Conservation (phyloP, 2,113 vertebrate genomes). For the Lethenteron camtschaticum region DNA sequence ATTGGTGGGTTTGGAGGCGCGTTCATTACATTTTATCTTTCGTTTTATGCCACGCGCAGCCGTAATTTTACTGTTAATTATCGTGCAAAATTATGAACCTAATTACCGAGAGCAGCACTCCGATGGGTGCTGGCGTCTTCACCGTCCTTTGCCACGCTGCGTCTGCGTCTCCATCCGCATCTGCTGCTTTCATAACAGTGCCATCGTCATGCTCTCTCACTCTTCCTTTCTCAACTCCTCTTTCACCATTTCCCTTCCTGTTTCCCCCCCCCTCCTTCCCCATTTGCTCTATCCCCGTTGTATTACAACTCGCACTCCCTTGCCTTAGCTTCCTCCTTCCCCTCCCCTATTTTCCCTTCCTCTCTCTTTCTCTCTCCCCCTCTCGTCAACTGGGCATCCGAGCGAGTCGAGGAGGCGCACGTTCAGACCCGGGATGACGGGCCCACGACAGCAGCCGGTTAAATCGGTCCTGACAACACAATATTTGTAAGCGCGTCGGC, state of each 20-base stretch:
- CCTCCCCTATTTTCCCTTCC: neutral
- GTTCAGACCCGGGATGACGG: too few relatives aligned
- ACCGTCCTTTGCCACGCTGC: neutral
- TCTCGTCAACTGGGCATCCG: neutral
- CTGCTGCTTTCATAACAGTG: neutral
- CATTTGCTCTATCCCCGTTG: neutral
- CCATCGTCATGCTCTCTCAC: neutral
- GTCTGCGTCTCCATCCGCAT: neutral
- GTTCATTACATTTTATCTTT: too few relatives aligned
- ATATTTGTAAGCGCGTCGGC: constrained; percentile 1
- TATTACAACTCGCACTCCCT: neutral
- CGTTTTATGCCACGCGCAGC: too few relatives aligned
- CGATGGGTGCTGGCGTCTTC: too few relatives aligned
- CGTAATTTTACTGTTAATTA: too few relatives aligned
- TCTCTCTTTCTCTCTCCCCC: neutral
- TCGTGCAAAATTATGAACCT: too few relatives aligned
- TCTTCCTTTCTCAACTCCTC: neutral
- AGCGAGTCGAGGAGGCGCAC: too few relatives aligned
- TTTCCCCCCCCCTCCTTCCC: neutral
- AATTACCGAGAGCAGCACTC: too few relatives aligned
- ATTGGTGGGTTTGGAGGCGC: too few relatives aligned
- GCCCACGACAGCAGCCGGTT: too few relatives aligned
- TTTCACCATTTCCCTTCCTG: neutral
- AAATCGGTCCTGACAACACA: constrained; percentile 5
- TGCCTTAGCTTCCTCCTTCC: neutral